Conservation (phyloP, 2,797 vertebrate genomes). For the Nannoperca obscura region DNA sequence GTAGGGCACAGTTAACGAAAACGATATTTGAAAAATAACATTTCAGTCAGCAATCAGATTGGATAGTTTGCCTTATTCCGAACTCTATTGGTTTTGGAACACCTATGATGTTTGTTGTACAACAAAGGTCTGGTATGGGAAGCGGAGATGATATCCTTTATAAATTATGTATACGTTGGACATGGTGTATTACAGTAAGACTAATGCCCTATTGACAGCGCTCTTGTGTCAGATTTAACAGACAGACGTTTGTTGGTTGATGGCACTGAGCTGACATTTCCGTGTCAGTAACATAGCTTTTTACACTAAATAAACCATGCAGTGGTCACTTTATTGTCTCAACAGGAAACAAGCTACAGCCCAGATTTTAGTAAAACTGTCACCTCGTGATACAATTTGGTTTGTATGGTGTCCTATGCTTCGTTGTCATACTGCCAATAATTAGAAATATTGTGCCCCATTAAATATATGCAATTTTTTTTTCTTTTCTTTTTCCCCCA, state of each 20-base stretch:
- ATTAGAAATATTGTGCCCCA: not conserved
- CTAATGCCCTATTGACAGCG: not conserved
- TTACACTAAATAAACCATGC: constrained; percentile 21
- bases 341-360: not conserved
- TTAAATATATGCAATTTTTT: not conserved
- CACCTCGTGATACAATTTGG: not conserved
- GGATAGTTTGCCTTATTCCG: not conserved
- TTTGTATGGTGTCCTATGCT: not conserved
- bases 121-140: not conserved
- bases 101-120: not conserved
- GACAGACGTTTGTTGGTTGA: not conserved
- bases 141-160: not conserved
- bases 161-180: not conserved
- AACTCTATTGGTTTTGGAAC: not conserved
- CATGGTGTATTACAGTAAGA: not conserved
- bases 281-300: not conserved
- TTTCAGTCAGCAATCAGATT: not conserved
- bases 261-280: not conserved
- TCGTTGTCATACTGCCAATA: not conserved
- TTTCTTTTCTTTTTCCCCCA: not conserved
- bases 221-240: not conserved
- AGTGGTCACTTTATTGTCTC: not conserved
- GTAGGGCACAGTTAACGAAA: not conserved
- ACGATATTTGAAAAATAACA: not conserved
- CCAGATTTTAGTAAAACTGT: not conserved